phyloP scores from a whole-genome alignment of 2,888 invertebrate genomes.

The Eulithis prunata region DNA sequence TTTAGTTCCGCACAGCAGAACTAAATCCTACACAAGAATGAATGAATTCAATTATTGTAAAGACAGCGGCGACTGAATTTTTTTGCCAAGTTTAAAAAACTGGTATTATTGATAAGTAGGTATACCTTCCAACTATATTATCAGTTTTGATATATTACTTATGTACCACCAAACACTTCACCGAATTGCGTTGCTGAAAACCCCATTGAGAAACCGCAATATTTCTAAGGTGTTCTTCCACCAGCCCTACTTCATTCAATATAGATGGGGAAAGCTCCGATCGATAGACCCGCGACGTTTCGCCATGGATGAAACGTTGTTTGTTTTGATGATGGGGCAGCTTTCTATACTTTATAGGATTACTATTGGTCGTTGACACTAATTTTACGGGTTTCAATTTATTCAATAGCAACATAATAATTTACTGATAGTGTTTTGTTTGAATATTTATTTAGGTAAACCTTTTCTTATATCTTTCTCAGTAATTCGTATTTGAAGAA shows the following conservation, averaged over 20 bases:
- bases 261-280: conserved; percentile 41
- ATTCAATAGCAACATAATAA: not conserved
- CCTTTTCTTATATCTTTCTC: no score
- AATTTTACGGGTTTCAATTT: conserved; percentile 2
- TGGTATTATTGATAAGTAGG: no score
- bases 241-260: conserved; percentile 42
- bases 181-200: not conserved
- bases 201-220: conserved; percentile 10
- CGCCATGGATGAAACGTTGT: conserved; percentile 21
- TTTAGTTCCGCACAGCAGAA: no score
- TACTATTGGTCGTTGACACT: not conserved
- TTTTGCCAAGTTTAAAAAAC: no score
- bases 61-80: no score
- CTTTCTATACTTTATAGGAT: conserved; percentile 4
- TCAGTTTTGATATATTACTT: no score
- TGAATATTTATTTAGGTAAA: no score
- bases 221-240: conserved; percentile 5
- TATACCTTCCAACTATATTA: no score
- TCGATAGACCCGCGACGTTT: conserved; percentile 43
- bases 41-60: no score
- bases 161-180: not conserved
- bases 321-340: conserved; percentile 40
- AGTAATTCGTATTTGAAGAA: no score
- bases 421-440: no score
- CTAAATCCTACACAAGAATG: no score